phyloP scores from a whole-genome alignment of 2,888 invertebrate species.

The Pasiphila rectangulata region DNA sequence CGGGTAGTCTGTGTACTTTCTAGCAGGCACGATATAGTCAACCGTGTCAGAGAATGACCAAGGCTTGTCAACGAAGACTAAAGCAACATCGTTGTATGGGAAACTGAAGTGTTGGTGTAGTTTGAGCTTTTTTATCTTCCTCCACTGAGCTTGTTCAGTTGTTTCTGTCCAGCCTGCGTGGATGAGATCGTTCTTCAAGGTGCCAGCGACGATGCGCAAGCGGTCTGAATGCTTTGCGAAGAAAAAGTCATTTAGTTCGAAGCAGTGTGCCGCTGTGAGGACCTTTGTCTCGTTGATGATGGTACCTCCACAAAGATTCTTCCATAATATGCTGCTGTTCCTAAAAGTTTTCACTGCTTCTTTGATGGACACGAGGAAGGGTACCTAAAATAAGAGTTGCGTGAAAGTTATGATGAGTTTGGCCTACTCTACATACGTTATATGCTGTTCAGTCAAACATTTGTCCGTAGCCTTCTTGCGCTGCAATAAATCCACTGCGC shows the following conservation, averaged over 20 bases:
- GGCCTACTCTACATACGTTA: too few relatives aligned
- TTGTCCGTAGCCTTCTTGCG: too few relatives aligned
- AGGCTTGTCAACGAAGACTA: slow-evolving; percentile 35
- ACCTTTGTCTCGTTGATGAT: slow-evolving; percentile 50
- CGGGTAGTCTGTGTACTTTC: slow-evolving; percentile 38
- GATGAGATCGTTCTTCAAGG: slow-evolving; percentile 35
- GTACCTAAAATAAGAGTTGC: too few relatives aligned
- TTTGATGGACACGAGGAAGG: slow-evolving; percentile 61
- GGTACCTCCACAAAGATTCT: slow-evolving; percentile 58
- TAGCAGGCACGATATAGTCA: slow-evolving; percentile 36
- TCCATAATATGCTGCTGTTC: slow-evolving; percentile 39
- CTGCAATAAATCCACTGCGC: too few relatives aligned
- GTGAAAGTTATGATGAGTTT: too few relatives aligned
- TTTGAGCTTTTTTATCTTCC: slow-evolving; percentile 30
- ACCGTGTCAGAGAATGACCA: slow-evolving; percentile 44
- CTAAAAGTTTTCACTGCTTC: slow-evolving; percentile 32
- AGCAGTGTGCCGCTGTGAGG: slow-evolving; percentile 64
- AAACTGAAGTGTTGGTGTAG: slow-evolving; percentile 40
- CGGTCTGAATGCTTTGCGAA: slow-evolving; percentile 35
- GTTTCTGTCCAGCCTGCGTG: slow-evolving; percentile 43
- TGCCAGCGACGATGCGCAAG: slow-evolving; percentile 53
- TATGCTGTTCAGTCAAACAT: too few relatives aligned
- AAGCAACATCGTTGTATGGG: slow-evolving; percentile 52
- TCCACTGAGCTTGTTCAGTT: slow-evolving; percentile 35
- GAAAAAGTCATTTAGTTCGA: slow-evolving; percentile 51